A percentile compares a stretch with the other conserved stretches of the same genome.
phyloP scores from a whole-genome alignment of 2,888 invertebrate species.

The Erynnis tages region DNA sequence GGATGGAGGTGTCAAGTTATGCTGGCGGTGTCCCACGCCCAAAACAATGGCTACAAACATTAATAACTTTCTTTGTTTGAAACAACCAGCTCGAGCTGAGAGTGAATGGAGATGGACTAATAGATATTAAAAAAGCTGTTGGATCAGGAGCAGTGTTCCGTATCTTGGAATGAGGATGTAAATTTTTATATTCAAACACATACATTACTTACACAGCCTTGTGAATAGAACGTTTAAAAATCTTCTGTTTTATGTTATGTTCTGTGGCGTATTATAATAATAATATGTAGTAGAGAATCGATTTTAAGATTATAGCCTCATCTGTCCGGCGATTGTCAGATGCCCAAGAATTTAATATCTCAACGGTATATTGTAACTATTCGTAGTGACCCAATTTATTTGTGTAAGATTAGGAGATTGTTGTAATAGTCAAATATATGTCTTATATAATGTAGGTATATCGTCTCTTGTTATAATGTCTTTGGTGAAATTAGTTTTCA shows the following conservation, averaged over 20 bases:
- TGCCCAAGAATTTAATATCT: conserved; percentile 17
- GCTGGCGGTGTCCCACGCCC: conserved; percentile 55
- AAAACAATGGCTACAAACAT: conserved; percentile 73
- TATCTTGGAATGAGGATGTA: conserved; percentile 28
- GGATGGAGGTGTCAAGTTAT: conserved; percentile 39
- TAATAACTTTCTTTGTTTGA: conserved; percentile 78
- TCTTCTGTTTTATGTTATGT: too few relatives aligned
- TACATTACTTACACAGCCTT: too few relatives aligned
- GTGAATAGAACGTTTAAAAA: too few relatives aligned
- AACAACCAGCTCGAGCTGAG: conserved; percentile 37
- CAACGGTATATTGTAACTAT: too few relatives aligned
- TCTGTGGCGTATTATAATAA: too few relatives aligned
- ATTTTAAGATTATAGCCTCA: conserved; percentile 32
- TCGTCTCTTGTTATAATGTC: too few relatives aligned
- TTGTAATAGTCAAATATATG: conserved; percentile 17
- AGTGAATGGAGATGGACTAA: conserved; percentile 38
- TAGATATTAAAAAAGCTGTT: conserved; percentile 44
- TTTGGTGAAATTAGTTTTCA: too few relatives aligned
- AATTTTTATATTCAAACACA: conserved; percentile 39
- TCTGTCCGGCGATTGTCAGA: conserved; percentile 16
- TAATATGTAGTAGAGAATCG: too few relatives aligned
- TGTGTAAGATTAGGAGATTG: conserved; percentile 14
- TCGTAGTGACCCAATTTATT: conserved; percentile 1
- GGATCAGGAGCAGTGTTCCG: too few relatives aligned
- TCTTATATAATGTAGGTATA: too few relatives aligned